Conservation (phyloP, 1,140 invertebrate genomes). For the Drosophila jambulina region DNA sequence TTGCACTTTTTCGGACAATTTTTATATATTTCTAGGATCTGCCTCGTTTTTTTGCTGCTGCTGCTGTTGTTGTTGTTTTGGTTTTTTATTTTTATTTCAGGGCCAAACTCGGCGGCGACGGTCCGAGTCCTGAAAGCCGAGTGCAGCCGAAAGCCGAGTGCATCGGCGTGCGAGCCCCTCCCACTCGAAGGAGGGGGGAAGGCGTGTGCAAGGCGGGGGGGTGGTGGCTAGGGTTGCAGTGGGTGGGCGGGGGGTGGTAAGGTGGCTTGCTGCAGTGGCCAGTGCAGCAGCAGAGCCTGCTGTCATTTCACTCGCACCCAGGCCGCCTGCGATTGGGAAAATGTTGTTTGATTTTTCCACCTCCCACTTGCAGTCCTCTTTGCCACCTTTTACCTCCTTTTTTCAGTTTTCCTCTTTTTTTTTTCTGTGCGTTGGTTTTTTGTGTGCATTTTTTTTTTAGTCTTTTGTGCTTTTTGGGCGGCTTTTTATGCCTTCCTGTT, state of each 20-base stretch:
- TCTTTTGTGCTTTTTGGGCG: conserved; percentile 65
- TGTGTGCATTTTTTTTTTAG: conserved; percentile 46
- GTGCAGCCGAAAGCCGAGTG: conserved; percentile 15
- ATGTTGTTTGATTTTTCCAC: conserved; percentile 70
- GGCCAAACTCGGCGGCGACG: conserved; percentile 37
- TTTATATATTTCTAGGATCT: conserved; percentile 76
- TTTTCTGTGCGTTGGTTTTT: conserved; percentile 10
- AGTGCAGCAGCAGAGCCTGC: conserved; percentile 50
- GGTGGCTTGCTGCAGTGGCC: conserved; percentile 14
- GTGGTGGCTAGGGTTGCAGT: no score
- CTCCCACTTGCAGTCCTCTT: not conserved
- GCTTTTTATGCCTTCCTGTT: conserved; percentile 74
- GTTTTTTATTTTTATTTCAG: conserved; percentile 56
- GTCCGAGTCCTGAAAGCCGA: conserved; percentile 12
- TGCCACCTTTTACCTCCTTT: not conserved
- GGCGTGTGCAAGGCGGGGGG: not conserved
- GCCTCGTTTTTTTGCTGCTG: not conserved
- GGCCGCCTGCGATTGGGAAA: conserved; percentile 46
- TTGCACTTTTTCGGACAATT: conserved; percentile 62
- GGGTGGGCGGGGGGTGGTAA: not conserved
- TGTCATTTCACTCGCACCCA: conserved; percentile 83
- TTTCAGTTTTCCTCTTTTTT: conserved; percentile 31
- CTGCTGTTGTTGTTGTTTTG: not conserved
- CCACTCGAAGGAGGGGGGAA: conserved; percentile 12
- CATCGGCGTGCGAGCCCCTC: conserved; percentile 41